phyloP scores from a whole-genome alignment of 1,140 invertebrate genomes.

The Drosophila asahinai region DNA sequence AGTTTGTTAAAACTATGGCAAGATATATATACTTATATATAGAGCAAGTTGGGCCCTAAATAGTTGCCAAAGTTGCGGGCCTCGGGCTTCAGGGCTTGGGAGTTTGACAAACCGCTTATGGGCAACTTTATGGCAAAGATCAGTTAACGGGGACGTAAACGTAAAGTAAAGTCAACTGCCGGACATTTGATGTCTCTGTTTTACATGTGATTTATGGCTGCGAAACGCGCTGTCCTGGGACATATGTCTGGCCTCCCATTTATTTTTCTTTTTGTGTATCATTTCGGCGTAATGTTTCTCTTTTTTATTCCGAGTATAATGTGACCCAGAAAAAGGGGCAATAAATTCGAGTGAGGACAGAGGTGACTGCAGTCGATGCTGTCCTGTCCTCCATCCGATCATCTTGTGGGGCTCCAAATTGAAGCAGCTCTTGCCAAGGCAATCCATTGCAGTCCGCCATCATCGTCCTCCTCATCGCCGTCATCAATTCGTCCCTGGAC shows the following conservation, averaged over 20 bases:
- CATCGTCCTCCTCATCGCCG: constrained; percentile 24
- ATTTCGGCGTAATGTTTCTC: constrained; percentile 41
- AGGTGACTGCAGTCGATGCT: constrained; percentile 15
- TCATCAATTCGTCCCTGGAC: constrained; percentile 48
- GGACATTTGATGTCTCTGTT: constrained; percentile 41
- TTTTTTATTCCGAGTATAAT: constrained; percentile 43
- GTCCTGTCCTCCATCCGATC: constrained; percentile 22
- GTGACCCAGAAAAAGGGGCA: constrained; percentile 63
- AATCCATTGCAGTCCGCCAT: constrained; percentile 40
- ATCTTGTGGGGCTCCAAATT: constrained; percentile 36
- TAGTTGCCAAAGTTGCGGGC: constrained; percentile 28
- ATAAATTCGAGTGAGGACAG: constrained; percentile 51
- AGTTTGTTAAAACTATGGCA: constrained; percentile 40
- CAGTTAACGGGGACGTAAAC: constrained; percentile 10
- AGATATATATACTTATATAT: constrained; percentile 1
- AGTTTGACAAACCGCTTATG: constrained; percentile 38
- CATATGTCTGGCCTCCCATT: constrained; percentile 16
- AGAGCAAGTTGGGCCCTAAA: constrained; percentile 25
- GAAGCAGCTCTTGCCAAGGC: constrained; percentile 42
- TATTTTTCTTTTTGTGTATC: constrained; percentile 17
- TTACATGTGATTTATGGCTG: constrained; percentile 35
- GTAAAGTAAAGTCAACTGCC: constrained; percentile 6
- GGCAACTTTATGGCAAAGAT: constrained; percentile 39
- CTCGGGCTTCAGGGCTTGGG: background rate
- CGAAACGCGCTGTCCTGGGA: constrained; percentile 27